Conservation (phyloP, 2,888 invertebrate species). For the Lagria hirta region DNA sequence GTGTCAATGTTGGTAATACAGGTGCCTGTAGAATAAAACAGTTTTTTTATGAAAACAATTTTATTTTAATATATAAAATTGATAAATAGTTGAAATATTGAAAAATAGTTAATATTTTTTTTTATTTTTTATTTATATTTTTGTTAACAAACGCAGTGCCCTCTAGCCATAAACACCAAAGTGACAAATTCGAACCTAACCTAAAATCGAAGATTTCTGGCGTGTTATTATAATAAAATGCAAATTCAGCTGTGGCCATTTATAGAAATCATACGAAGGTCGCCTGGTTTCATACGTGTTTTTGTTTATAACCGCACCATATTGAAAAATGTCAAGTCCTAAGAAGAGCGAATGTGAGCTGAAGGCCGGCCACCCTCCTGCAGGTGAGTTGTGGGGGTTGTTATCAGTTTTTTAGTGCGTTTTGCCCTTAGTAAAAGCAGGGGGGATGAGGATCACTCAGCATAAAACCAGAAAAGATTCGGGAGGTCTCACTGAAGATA, state of each 20-base stretch:
- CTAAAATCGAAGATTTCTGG: too few species aligned
- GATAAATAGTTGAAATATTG: too few species aligned
- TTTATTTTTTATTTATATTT: too few species aligned
- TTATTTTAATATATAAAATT: too few species aligned
- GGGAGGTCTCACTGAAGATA: slow-evolving; percentile 67
- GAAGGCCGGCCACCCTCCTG: slow-evolving; percentile 88
- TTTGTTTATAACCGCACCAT: slow-evolving; percentile 28
- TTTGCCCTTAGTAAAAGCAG: slow-evolving; percentile 73
- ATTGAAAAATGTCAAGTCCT: slow-evolving; percentile 55
- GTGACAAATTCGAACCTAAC: too few species aligned
- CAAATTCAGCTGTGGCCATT: too few species aligned
- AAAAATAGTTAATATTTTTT: too few species aligned
- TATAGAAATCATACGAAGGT: slow-evolving; percentile 17
- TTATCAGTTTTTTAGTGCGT: too few species aligned
- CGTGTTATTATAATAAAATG: too few species aligned
- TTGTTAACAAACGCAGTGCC: too few species aligned
- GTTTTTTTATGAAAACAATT: too few species aligned
- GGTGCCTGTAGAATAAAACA: slow-evolving; percentile 19
- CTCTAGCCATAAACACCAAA: too few species aligned
- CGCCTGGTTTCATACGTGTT: slow-evolving; percentile 23
- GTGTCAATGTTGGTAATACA: slow-evolving; percentile 8
- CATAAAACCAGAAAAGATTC: slow-evolving; percentile 73
- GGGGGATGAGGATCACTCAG: slow-evolving; percentile 90
- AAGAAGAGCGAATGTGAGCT: slow-evolving; percentile 69
- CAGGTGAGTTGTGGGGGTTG: slow-evolving; percentile 70